phyloP scores from a whole-genome alignment of 2,797 vertebrate genomes.

The Rousettus madagascariensis region DNA sequence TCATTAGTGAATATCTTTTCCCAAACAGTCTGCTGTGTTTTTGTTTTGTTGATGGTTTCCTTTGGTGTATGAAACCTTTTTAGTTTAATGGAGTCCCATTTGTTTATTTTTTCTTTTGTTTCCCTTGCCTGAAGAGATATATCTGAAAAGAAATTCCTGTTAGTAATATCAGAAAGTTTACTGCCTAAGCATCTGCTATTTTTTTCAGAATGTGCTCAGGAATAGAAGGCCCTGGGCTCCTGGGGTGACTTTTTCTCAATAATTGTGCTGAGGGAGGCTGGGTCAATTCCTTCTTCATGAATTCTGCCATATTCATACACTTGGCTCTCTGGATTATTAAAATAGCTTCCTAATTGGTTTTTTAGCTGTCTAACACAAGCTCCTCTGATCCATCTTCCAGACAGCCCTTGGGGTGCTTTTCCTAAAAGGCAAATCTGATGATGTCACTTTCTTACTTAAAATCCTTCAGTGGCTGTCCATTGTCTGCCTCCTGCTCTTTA shows the following conservation, averaged over 20 bases:
- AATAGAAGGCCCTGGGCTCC: neutral
- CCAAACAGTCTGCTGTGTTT: too few species aligned
- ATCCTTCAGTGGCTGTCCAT: neutral
- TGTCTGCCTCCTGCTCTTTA: neutral
- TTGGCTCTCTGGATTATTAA: conserved; percentile 34
- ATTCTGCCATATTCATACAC: neutral
- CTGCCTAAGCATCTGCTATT: neutral
- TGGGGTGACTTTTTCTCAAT: neutral
- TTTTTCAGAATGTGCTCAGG: neutral
- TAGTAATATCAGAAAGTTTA: too few species aligned
- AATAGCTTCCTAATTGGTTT: conserved; percentile 40
- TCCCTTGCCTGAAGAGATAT: too few species aligned
- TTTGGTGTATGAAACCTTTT: too few species aligned
- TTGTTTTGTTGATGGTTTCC: too few species aligned
- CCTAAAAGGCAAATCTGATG: conserved; percentile 1
- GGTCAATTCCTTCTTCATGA: neutral
- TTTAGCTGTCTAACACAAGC: conserved; percentile 36
- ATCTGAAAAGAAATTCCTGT: too few species aligned
- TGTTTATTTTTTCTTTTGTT: too few species aligned
- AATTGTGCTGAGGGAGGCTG: neutral
- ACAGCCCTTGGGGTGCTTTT: conserved; percentile 40
- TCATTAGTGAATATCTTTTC: too few species aligned
- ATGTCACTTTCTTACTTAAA: conserved; percentile 32
- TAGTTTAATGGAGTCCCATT: too few species aligned
- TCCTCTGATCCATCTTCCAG: conserved; percentile 47